Percentiles rank a stretch among this genome's conserved stretches.
Conservation (phyloP, 2,113 vertebrate genomes). For the Serilophus lunatus region DNA sequence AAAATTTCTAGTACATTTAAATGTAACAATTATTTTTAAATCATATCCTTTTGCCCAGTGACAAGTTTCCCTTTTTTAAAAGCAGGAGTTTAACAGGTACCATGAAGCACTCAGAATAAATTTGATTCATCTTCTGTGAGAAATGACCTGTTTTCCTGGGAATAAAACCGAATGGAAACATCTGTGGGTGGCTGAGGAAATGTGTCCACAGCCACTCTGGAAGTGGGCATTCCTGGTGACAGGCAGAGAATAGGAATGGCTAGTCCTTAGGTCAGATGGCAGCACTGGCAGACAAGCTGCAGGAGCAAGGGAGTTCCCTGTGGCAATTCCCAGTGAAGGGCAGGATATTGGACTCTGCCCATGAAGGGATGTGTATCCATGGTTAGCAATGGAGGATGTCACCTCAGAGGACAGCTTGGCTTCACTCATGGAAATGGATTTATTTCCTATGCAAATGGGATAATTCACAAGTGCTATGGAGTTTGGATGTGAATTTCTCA, state of each 20-base stretch:
- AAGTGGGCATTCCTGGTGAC: not conserved
- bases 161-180: no score
- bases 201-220: not conserved
- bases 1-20: not conserved
- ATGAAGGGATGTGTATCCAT: not conserved
- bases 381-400: not conserved
- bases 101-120: not conserved
- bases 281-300: not conserved
- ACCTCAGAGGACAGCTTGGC: not conserved
- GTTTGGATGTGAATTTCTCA: not conserved
- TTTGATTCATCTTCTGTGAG: not conserved
- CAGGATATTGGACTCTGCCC: not conserved
- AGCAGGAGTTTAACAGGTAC: no score
- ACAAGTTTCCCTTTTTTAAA: not conserved
- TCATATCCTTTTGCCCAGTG: not conserved
- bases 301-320: not conserved
- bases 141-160: not conserved
- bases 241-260: no score
- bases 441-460: not conserved
- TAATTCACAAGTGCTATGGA: not conserved
- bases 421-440: not conserved
- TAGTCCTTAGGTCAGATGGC: not conserved
- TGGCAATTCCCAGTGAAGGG: not conserved
- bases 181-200: not conserved
- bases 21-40: not conserved